Percentiles rank a stretch among this genome's conserved stretches.
phyloP scores from a whole-genome alignment of 2,888 invertebrate species.

The Acanthosepion lycidas region DNA sequence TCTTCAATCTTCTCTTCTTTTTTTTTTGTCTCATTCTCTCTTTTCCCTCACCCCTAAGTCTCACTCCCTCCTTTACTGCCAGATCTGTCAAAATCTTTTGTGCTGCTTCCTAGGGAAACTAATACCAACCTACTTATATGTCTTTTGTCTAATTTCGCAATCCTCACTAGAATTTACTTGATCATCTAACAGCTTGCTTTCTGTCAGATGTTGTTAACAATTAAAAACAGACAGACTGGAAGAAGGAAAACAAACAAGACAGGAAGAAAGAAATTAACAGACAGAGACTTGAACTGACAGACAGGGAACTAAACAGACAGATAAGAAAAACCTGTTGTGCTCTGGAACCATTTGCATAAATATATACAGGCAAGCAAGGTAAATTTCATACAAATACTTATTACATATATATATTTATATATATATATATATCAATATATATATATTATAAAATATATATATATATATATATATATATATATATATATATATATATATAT shows the following conservation, averaged over 20 bases:
- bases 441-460: too few relatives aligned
- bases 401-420: too few relatives aligned
- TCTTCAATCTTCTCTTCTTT: background rate
- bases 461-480: too few relatives aligned
- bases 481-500: too few relatives aligned
- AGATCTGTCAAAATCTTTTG: conserved; percentile 8
- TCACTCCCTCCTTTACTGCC: background rate
- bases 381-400: background rate
- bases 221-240: background rate
- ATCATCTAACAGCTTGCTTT: background rate
- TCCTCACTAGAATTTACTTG: background rate
- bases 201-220: background rate
- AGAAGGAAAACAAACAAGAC: too few relatives aligned
- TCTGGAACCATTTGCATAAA: background rate
- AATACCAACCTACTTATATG: conserved; percentile 13
- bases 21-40: background rate
- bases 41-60: background rate
- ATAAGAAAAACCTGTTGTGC: conserved; percentile 1
- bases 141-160: background rate
- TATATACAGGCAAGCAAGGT: background rate
- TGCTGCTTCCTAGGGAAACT: background rate
- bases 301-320: background rate
- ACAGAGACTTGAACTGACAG: background rate
- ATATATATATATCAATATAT: too few relatives aligned
- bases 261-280: too few relatives aligned